Evolutionary conservation across 2,113 vertebrate genomes (phyloP).

Genomic region (Microcebus lehilahytsara): DNA sequence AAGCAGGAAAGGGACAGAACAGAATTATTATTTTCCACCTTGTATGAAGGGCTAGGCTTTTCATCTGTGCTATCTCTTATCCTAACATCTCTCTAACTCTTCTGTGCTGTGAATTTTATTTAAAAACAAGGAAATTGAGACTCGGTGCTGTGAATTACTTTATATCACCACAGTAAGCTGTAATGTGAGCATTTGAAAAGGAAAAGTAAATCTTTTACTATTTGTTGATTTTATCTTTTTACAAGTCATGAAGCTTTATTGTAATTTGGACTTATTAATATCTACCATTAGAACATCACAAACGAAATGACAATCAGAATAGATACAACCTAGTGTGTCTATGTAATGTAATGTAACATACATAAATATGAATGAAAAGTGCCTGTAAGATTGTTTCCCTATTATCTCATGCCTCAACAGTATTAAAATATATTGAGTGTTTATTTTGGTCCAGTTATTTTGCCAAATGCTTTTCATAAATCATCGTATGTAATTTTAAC

Average conservation of each 20-base stretch:
- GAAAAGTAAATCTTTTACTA: neutral
- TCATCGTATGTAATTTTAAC: neutral
- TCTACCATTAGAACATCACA: neutral
- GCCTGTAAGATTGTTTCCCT: neutral
- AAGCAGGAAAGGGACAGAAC: neutral
- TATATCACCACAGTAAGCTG: neutral
- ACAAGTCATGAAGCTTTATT: neutral
- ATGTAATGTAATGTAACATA: neutral
- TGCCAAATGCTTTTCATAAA: neutral
- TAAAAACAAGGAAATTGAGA: neutral
- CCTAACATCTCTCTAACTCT: neutral
- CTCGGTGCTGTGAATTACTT: neutral
- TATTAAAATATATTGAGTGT: neutral
- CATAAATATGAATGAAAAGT: neutral
- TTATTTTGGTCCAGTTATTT: neutral
- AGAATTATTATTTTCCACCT: neutral
- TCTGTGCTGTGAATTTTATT: neutral
- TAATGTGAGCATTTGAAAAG: neutral
- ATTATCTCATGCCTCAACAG: neutral
- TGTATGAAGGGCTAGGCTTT: neutral
- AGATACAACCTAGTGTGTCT: neutral
- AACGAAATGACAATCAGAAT: neutral
- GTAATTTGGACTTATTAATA: neutral
- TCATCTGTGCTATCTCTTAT: neutral
- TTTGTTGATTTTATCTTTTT: neutral